phyloP scores from a whole-genome alignment of 1,140 invertebrate species.

The Nomia melanderi region DNA sequence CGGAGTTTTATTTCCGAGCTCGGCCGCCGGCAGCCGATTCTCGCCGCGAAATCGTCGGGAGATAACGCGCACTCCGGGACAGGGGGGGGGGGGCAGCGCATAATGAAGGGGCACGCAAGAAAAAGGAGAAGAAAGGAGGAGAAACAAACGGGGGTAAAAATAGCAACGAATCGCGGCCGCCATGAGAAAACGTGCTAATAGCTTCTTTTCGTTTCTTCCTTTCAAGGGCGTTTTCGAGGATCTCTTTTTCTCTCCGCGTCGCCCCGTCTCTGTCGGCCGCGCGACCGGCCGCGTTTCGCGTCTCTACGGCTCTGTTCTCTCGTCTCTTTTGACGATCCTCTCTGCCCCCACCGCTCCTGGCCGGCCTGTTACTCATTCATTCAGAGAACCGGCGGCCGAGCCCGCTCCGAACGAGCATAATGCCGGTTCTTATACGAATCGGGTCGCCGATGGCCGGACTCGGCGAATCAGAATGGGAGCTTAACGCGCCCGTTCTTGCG shows the following conservation, averaged over 20 bases:
- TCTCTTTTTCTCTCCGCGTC: constrained; percentile 6
- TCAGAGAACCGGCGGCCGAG: constrained; percentile 32
- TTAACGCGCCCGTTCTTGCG: constrained; percentile 14
- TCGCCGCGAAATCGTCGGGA: not conserved
- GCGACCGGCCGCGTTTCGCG: not conserved
- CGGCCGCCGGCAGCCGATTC: not conserved
- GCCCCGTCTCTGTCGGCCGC: not conserved
- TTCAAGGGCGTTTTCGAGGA: constrained; percentile 42
- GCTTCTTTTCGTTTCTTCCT: constrained; percentile 47
- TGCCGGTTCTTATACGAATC: constrained; percentile 43
- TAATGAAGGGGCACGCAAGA: not conserved
- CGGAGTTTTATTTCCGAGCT: too few relatives aligned
- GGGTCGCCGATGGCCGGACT: constrained; percentile 24
- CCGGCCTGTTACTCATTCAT: constrained; percentile 49
- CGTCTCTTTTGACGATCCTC: constrained; percentile 24
- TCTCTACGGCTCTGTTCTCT: not conserved
- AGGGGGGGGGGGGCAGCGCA: too few relatives aligned
- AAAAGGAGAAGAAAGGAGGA: not conserved
- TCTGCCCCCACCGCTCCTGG: not conserved
- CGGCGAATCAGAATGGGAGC: constrained; percentile 23
- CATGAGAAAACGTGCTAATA: constrained; percentile 41
- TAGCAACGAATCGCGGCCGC: constrained; percentile 13
- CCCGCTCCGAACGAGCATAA: constrained; percentile 35
- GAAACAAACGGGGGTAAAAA: constrained; percentile 22
- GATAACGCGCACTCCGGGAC: not conserved